Base-by-base conservation (phyloP, 92 coral and sea anemone genomes). In the Nematostella vectensis region DNA sequence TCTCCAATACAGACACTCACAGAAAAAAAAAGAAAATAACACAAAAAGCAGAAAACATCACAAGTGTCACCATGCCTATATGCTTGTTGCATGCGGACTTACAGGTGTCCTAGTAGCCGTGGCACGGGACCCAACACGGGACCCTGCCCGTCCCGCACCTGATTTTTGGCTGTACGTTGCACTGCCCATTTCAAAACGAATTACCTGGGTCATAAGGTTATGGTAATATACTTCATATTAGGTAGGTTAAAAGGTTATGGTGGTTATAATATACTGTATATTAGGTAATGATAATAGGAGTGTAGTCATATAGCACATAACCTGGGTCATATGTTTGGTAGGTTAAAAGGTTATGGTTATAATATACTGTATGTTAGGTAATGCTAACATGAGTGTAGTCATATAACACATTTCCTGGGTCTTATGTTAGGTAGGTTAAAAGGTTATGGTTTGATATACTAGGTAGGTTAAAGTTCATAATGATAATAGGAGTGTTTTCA, bases 71-170 rank as follows among this genome's bases (percentile, higher is more conserved):
- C 40, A 33, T 6, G 6, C 40, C 6, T 33, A 15, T 15, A 33
- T 33, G 15, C 40, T 33, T 15, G 40, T 22, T 9, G 51, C 51
- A 45, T 10, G 23, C 23, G 18, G 51, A 45, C 51, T 45, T 45
- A 45, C 51, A 17, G 51, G 51, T 6, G 51, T 36, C 9, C 9
- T 45, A 17, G 51, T 17, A 45, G 21, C 23, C 18, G 51, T 9
- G 51, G 51, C 51, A 45, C 51, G 51, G 18, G 51, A 6, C 4
- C 51, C 21, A 22, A 22, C 51, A 45, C 51, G 51, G 18, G 51
- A 6, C 4, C 51, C 21, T 8, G 51, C 23, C 51, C 23, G 9
- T 9, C 23, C 51, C 23, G 4, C 4, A 45, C 51, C 51, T 10
- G 12, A 45, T 17, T 4, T 45, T 45, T 11, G 18, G 12, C 51